Evolutionary conservation across 2,888 invertebrate species (phyloP).

Genomic region (Synanthedon vespiformis): DNA sequence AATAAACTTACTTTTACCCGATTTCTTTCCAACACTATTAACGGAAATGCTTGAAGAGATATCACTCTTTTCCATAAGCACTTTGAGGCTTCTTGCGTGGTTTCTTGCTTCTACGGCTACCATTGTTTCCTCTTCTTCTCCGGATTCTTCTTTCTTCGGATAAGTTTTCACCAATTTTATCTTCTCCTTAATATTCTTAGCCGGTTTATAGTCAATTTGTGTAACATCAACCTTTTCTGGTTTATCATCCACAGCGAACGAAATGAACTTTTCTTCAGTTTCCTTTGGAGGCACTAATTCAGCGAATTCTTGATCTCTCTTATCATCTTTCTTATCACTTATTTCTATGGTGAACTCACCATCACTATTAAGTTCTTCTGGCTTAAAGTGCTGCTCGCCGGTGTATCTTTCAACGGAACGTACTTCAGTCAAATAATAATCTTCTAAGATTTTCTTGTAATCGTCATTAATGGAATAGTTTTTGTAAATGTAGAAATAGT

Average conservation of each 20-base stretch:
- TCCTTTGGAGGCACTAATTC: constrained; percentile 50
- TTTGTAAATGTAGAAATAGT: constrained; percentile 76
- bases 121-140: constrained; percentile 71
- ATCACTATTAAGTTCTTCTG: constrained; percentile 31
- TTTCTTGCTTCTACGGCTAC: constrained; percentile 70
- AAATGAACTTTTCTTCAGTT: constrained; percentile 66
- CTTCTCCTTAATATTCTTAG: constrained; percentile 64
- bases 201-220: constrained; percentile 45
- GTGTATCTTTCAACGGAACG: constrained; percentile 64
- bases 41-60: constrained; percentile 72
- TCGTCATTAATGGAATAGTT: constrained; percentile 73
- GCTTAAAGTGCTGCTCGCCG: constrained; percentile 28
- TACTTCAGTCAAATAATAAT: constrained; percentile 73
- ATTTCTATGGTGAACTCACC: constrained; percentile 37
- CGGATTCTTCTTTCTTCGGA: constrained; percentile 56
- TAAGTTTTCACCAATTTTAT: constrained; percentile 66
- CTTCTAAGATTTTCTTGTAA: constrained; percentile 68
- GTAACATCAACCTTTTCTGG: constrained; percentile 52
- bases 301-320: constrained; percentile 33
- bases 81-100: constrained; percentile 51
- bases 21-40: constrained; percentile 70
- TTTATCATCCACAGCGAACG: constrained; percentile 60
- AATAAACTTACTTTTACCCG: constrained; percentile 37
- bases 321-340: constrained; percentile 33
- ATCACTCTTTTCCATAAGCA: constrained; percentile 56